These are phyloP conservation scores for Zoanthus sansibaricus DNA, from an alignment of 92 coral and sea anemone genomes.

Conservation along the genomic window DNA sequence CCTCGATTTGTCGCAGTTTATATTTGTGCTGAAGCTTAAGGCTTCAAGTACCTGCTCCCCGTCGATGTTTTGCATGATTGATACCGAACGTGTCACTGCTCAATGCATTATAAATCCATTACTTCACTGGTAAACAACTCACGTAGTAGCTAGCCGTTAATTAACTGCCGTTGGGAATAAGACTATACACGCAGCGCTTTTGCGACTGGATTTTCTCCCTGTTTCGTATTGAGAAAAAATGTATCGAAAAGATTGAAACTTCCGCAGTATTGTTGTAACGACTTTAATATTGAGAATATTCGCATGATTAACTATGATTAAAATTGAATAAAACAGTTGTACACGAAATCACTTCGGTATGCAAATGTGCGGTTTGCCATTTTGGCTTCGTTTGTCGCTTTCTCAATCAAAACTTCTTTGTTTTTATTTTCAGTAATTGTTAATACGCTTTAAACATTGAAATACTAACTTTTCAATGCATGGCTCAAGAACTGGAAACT, in stretches of 20 bases:
- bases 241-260: not conserved
- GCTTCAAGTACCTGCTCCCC: slow-evolving; percentile 32
- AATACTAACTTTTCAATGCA: not conserved
- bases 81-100: not conserved
- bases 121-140: not conserved
- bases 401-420: not conserved
- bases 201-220: not conserved
- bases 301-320: not conserved
- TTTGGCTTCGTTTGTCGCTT: not conserved
- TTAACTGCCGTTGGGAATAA: not conserved
- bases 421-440: not conserved
- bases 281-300: not conserved
- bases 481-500: not conserved
- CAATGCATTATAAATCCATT: not conserved
- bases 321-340: not conserved
- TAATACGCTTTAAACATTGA: not conserved
- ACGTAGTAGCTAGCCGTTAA: not conserved
- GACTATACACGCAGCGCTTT: not conserved
- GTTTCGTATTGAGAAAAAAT: not conserved
- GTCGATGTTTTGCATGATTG: not conserved
- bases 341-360: not conserved
- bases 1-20: not conserved
- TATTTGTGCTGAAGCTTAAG: not conserved
- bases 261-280: not conserved
- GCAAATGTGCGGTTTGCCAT: not conserved